Evolutionary conservation across 2,888 invertebrate genomes (phyloP), one percentile per base, ranked within the genome.

Genomic region (Limenitis camilla): DNA sequence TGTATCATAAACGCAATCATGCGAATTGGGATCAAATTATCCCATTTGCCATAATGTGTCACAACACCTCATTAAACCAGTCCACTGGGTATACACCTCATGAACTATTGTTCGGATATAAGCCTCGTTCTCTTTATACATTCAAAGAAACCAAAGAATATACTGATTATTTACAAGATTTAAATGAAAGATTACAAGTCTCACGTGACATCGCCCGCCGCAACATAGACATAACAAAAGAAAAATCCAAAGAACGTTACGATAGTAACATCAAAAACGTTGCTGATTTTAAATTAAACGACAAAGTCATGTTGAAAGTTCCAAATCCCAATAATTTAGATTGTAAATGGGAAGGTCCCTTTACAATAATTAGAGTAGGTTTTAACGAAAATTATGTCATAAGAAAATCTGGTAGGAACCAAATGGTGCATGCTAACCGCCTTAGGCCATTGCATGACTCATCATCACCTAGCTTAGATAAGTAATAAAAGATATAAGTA

Each of bases 31-130:
- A 68, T 56, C 38, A 63, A 56, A 68, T 69, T 1, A 60, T 68
- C n/a, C 68, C 68, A 5, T 57, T 72, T n/a, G 68, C 69, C 0
- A 60, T 69, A 5, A 68, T 67, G 53, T 70, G 71, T 36, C 68
- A 71, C 35, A 69, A 68, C 40, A 71, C 67, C 0, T 68, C 68
- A 5, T 48, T 67, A 2, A 70, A 70, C 41, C 50, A 43, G 6
- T 65, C 68, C 0, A 68, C 71, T 1, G 62, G 60, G 6, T 67
- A 56, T 10, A 68, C 64, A 30, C 66, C 67, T 7, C 63, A 69
- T 33, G 67, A 70, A 67, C 52, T 70, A 6, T 45, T 70, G 5
- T 71, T 72, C 30, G 68, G 68, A 8, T 68, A 55, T 33, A 71
- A 70, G 59, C 67, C 64, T 10, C 63, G 64, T 36, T 56, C 61